Evolutionary conservation across 2,113 vertebrate species (phyloP), one percentile per base, ranked within the genome.

Genomic region (Smithornis capensis): DNA sequence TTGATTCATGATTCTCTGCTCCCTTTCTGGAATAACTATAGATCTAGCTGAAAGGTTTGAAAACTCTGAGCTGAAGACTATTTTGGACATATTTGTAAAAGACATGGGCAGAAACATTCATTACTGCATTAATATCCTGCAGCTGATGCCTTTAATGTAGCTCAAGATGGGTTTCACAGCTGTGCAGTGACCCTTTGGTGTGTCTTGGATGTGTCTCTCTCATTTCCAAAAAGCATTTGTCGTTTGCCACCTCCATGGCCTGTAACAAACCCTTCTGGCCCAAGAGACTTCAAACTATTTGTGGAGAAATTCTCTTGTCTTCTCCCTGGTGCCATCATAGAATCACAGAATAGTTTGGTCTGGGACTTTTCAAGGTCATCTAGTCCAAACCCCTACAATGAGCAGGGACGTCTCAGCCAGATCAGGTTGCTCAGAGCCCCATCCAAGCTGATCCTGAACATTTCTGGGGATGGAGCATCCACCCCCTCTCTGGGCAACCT

Each of bases 301-400:
- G 7, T 42, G 73, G 52, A 7, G 37, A 77, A 40, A 52, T 19
- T 9, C 67, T 90, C 18, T 33, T 10, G 29, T 7, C 52, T 50
- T 47, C 47, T 12, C 9, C 44, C 29, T 12, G 22, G 11, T 31
- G 11, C n/a, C 38, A 12, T 24, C 44, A 3, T 0, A 23, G 45
- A 83, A 69, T 49, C 47, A 49, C 16, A 31, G 3, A 62, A 37
- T 10, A 2, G 3, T 37, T 63, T 35, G 49, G 9, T 9, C 11
- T 76, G 56, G 40, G 12, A 15, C 1, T 27, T 59, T 47, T 16
- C 5, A 10, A 9, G 40, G 12, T 13, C 40, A 4, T 19, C 6
- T 35, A 33, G 17, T 33, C 29, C 62, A 55, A 3, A 12, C 15
- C 16, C 10, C 24, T 60, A n/a, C 78, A 35, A 18, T 27, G 14